phyloP scores from a whole-genome alignment of 53 echinoderm and acorn worm species.

The Zoroaster sp. region DNA sequence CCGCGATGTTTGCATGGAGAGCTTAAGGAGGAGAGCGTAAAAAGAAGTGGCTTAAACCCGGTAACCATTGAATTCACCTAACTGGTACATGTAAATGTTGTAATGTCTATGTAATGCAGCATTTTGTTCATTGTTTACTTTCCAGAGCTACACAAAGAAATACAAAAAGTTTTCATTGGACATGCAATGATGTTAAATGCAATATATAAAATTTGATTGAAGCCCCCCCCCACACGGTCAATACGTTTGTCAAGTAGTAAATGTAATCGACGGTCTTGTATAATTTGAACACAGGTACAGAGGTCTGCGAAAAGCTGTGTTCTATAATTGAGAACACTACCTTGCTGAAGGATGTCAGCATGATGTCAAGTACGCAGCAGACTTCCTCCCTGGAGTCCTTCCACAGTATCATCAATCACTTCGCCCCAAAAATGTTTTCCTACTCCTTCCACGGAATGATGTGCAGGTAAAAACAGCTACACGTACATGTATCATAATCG shows the following conservation, averaged over 20 bases:
- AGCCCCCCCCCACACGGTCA: not conserved
- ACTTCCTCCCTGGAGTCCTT: slow-evolving; percentile 60
- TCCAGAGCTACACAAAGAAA: not conserved
- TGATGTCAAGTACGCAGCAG: slow-evolving; percentile 48
- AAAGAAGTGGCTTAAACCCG: slow-evolving; percentile 64
- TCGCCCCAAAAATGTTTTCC: slow-evolving; percentile 49
- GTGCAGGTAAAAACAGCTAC: not conserved
- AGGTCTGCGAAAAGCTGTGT: slow-evolving; percentile 42
- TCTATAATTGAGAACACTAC: slow-evolving; percentile 10
- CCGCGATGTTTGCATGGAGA: slow-evolving; percentile 56
- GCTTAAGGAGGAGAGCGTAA: slow-evolving; percentile 18
- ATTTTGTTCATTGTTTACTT: not conserved
- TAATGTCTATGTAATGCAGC: not conserved
- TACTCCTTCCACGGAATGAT: slow-evolving; percentile 21
- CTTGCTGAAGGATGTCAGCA: slow-evolving; percentile 58
- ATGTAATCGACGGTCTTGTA: not conserved
- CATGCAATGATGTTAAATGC: no score
- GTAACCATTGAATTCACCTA: not conserved
- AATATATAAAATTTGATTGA: not conserved
- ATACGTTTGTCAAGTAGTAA: not conserved
- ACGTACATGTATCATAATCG: no score
- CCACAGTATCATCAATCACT: slow-evolving; percentile 42
- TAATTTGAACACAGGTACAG: slow-evolving; percentile 45
- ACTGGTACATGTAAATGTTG: not conserved
- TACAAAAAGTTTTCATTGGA: no score